Evolutionary conservation across 35 echinoderm and acorn worm genomes (phyloP), one percentile per base, ranked within the genome.

Genomic region (Acanthaster planci): DNA sequence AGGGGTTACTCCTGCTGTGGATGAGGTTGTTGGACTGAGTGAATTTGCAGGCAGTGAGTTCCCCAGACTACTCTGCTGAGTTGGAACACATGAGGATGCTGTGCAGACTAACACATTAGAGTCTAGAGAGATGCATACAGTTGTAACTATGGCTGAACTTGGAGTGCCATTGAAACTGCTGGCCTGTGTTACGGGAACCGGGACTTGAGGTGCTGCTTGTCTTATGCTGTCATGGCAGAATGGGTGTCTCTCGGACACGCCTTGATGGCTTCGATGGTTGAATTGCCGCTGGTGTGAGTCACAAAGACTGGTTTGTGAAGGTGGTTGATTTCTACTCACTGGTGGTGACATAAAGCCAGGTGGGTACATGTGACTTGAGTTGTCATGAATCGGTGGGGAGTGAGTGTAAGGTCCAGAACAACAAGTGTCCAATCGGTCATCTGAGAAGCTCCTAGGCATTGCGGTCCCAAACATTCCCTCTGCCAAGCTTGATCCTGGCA

Each of bases 381-480:
- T 83, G 30, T 31, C 35, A 34, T 31, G 81, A 18, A 40, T 37
- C 7, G 88, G 89, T 78, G 93, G 83, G 27, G 93, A 90, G 75
- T 95, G 93, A 76, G 68, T 38, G 29, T 85, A 26, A 27, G 75
- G 52, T 37, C 78, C 85, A 58, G 84, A 80, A 57, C 87, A 89
- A 77, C 85, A 95, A 4, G 87, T 95, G n/a, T 95, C 93, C 30
- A 91, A 52, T n/a, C 79, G 85, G n/a, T 95, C 93, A 38, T 86
- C 79, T 6, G 80, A 60, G 40, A 84, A 89, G 34, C 40, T 89
- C 15, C 87, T 80, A 19, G 81, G 56, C 27, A 89, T 40, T 37
- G 80, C 36, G 16, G 87, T 75, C 27, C 52, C 56, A 53, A 83
- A 60, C 53, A 83, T 83, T 37, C 81, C 56, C 18, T 83, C 81